Conservation (phyloP, 2,888 invertebrate genomes). For the Trissolcus brochymenae region DNA sequence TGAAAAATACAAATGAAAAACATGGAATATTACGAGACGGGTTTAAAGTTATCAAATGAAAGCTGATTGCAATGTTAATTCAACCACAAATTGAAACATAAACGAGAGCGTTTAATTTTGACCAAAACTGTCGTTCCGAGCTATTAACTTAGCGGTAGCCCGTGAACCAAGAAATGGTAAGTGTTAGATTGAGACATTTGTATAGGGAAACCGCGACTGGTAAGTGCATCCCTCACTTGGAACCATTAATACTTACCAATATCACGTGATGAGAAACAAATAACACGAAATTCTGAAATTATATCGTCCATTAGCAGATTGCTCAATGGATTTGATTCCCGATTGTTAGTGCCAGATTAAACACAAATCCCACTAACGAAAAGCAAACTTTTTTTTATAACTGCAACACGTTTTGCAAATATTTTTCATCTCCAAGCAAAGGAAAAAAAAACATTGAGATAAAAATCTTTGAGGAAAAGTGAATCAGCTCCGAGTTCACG, state of each 20-base stretch:
- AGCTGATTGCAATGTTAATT: background rate
- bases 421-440: no score
- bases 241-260: slow-evolving; percentile 37
- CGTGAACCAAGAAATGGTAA: slow-evolving; percentile 31
- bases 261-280: background rate
- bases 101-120: background rate
- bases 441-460: no score
- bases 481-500: no score
- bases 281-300: no score
- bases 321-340: no score
- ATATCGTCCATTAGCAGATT: no score
- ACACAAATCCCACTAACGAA: no score
- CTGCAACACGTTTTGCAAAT: no score
- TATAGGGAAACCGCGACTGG: slow-evolving; percentile 42
- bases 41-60: background rate
- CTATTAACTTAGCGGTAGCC: slow-evolving; percentile 40
- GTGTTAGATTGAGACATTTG: slow-evolving; percentile 48
- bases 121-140: slow-evolving; percentile 18
- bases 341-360: no score
- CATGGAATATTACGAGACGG: background rate
- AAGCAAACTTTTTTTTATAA: no score
- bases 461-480: no score
- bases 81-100: background rate
- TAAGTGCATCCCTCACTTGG: slow-evolving; percentile 41
- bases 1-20: background rate